A percentile compares a stretch with the other conserved stretches of the same genome.
phyloP scores from a whole-genome alignment of 2,113 vertebrate genomes.

The Labeo rohita region DNA sequence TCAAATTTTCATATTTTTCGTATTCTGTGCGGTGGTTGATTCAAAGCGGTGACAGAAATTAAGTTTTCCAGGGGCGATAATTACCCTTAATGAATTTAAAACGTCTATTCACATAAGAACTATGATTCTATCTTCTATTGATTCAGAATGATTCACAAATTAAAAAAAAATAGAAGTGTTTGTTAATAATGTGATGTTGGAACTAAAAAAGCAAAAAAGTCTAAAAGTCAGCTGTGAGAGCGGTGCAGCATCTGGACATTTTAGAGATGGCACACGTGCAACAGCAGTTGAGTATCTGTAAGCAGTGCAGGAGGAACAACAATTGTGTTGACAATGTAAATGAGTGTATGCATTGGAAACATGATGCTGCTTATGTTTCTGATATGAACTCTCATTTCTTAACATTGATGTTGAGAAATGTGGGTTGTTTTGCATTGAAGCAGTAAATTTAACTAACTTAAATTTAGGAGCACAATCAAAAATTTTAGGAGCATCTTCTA shows the following conservation, averaged over 20 bases:
- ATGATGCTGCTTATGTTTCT: background rate
- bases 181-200: background rate
- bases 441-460: no score
- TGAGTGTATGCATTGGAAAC: background rate
- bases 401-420: background rate
- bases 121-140: no score
- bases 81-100: background rate
- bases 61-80: background rate
- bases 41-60: background rate
- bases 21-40: background rate
- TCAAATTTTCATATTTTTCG: background rate
- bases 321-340: background rate
- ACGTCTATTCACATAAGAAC: no score
- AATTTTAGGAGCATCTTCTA: no score
- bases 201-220: background rate
- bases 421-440: background rate
- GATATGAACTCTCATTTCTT: background rate
- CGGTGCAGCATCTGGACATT: background rate
- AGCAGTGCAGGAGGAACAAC: background rate
- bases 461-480: no score
- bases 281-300: background rate
- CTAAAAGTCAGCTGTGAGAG: background rate
- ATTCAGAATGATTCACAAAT: no score
- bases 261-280: background rate
- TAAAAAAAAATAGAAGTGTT: background rate